These are phyloP conservation scores for Xenopus petersii DNA, from an alignment of 2,797 vertebrate species.

Conservation along the genomic window DNA sequence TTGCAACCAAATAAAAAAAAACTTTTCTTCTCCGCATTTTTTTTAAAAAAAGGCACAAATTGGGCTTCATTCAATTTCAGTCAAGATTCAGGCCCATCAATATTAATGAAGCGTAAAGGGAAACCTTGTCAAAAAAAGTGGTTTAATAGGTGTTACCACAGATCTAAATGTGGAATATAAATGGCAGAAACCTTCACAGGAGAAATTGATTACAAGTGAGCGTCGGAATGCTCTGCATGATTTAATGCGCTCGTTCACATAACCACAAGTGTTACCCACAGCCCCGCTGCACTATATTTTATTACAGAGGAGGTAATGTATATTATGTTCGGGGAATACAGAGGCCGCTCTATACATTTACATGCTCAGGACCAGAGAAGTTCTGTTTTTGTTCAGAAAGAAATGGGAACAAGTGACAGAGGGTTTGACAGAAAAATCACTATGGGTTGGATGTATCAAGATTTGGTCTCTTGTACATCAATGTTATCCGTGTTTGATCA, in stretches of 20 bases:
- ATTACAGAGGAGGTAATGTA: constrained; percentile 2
- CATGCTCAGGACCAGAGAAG: too few species aligned
- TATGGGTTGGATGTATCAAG: too few species aligned
- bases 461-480: too few species aligned
- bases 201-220: not conserved
- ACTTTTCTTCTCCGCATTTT: too few species aligned
- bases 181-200: not conserved
- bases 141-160: not conserved
- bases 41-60: too few species aligned
- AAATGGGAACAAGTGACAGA: too few species aligned
- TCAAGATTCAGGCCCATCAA: not conserved
- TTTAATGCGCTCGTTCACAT: not conserved
- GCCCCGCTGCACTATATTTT: not conserved
- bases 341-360: not conserved
- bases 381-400: too few species aligned
- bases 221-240: not conserved
- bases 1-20: too few species aligned
- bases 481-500: too few species aligned
- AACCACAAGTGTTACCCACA: constrained; percentile 25
- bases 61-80: too few species aligned
- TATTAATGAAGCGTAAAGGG: not conserved
- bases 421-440: too few species aligned
- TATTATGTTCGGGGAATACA: not conserved
- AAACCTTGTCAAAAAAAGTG: constrained; percentile 9
- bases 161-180: constrained; percentile 20